Conservation (phyloP, 92 coral and sea anemone species). For the Porites divaricata region DNA sequence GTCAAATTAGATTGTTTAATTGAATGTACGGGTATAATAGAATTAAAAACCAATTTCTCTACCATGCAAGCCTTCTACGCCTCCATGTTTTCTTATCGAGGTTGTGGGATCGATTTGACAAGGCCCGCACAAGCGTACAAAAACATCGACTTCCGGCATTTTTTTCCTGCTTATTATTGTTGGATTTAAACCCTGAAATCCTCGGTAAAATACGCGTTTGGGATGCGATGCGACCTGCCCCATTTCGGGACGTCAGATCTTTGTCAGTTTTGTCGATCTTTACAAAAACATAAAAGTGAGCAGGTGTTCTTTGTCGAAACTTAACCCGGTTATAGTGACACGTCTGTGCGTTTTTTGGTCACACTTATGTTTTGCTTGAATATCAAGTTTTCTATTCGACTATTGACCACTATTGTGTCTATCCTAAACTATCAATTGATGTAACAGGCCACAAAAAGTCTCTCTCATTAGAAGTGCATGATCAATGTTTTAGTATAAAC, state of each 20-base stretch:
- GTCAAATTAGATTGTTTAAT: too few species aligned
- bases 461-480: background rate
- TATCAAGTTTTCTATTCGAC: constrained; percentile 38
- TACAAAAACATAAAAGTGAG: constrained; percentile 42
- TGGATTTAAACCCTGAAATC: background rate
- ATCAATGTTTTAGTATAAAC: background rate
- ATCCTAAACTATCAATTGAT: constrained; percentile 6
- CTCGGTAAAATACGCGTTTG: background rate
- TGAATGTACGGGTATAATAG: background rate
- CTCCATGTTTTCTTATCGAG: background rate
- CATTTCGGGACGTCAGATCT: background rate
- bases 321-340: constrained; percentile 32
- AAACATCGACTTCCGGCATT: constrained; percentile 34
- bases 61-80: background rate
- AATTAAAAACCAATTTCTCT: background rate
- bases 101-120: background rate
- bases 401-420: background rate
- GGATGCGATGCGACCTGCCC: constrained; percentile 32
- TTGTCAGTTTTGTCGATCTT: constrained; percentile 49
- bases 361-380: constrained; percentile 14
- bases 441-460: constrained; percentile 22
- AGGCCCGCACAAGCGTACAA: constrained; percentile 1
- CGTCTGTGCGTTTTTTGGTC: constrained; percentile 8
- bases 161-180: constrained; percentile 8
- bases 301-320: constrained; percentile 60